Conservation (phyloP, 2,888 invertebrate genomes). For the Eilema griseolum region DNA sequence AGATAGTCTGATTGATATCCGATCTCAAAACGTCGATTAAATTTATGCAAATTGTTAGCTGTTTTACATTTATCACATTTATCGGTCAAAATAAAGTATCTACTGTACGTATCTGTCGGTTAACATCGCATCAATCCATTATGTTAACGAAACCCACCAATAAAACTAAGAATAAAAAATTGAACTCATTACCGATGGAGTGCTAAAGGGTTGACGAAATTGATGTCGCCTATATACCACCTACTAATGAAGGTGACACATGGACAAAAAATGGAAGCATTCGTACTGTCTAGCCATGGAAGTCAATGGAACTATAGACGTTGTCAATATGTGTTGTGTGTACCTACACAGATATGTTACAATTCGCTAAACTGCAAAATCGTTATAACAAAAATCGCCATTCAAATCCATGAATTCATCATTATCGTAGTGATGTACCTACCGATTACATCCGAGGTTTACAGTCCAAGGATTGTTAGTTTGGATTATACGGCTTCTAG, state of each 20-base stretch:
- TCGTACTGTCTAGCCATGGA: constrained; percentile 1
- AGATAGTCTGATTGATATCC: neutral
- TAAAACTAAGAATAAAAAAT: neutral
- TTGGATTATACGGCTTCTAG: too few species aligned
- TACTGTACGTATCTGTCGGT: constrained; percentile 28
- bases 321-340: too few species aligned
- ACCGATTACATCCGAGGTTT: too few species aligned
- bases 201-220: constrained; percentile 38
- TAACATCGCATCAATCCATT: constrained; percentile 29
- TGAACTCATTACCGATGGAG: constrained; percentile 5
- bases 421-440: too few species aligned
- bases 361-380: neutral
- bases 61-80: constrained; percentile 11
- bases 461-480: too few species aligned
- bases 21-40: neutral
- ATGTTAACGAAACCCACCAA: constrained; percentile 33
- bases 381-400: neutral
- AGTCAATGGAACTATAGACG: constrained; percentile 15
- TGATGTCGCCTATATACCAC: constrained; percentile 26
- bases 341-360: too few species aligned
- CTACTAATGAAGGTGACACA: constrained; percentile 36
- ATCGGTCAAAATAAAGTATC: constrained; percentile 33
- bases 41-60: constrained; percentile 3
- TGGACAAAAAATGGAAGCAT: constrained; percentile 24
- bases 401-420: too few species aligned